Base-by-base conservation (phyloP, 2,888 invertebrate species). In the Ennomos quercinarius region DNA sequence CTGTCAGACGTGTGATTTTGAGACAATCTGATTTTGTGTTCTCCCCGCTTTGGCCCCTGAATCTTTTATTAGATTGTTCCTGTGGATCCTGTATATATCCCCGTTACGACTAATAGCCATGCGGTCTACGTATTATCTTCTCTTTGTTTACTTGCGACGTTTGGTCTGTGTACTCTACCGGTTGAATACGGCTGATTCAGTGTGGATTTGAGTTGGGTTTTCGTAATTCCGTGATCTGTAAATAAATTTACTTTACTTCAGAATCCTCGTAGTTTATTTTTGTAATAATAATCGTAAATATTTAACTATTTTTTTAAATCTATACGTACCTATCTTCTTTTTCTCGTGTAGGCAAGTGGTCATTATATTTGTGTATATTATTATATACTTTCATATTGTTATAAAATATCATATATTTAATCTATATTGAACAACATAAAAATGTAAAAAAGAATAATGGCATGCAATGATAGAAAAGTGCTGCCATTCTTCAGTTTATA, bases 11-110 rank as follows among this genome's bases (percentile, higher is more conserved):
- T 88, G 91, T 90, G 91, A 91, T 91, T 89, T 89, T 86, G 87
- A 90, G 92, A 91, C 91, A 91, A 92, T 91, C 89, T 91, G 92
- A 92, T 91, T 89, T 89, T 82, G 88, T 84, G 76, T 88, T 84
- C 86, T 85, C 87, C 86, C 84, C 89, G 87, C 87, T 91, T 87
- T 87, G 81, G 84, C 72, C 77, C 72, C 72, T 91, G 91, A 91
- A 92, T 92, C 77, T 89, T 92, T 92, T 88, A 92, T 90, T 78
- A 85, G 77, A 80, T 83, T 80, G 78, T 78, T 83, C 81, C 77
- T 78, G 72, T 70, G 77, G 75, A 80, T 78, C 76, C 74, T 47
- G 55, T 61, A 77, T 61, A 81, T 61, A 81, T 84, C 77, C 75
- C 78, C 76, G 78, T 85, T 77, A 75, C 79, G 78, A 81, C 86